These are phyloP conservation scores for Saccostrea glomerata DNA, from an alignment of 1,140 invertebrate species.

Conservation along the genomic window DNA sequence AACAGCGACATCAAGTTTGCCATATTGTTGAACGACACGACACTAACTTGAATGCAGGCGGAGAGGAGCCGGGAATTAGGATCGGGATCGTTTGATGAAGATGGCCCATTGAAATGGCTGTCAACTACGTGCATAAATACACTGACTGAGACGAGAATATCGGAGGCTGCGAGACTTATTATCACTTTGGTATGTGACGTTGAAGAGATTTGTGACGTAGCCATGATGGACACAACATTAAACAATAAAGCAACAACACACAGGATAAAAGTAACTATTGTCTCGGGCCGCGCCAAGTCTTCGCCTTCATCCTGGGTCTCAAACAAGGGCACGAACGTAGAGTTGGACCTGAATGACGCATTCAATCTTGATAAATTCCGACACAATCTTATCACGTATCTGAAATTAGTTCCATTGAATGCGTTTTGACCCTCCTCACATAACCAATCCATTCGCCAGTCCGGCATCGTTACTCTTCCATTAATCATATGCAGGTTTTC, in stretches of 20 bases:
- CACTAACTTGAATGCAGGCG: slow-evolving; percentile 59
- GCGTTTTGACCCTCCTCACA: neutral
- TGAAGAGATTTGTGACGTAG: slow-evolving; percentile 59
- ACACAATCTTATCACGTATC: neutral
- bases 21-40: slow-evolving; percentile 62
- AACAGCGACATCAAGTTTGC: slow-evolving; percentile 81
- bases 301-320: neutral
- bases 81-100: slow-evolving; percentile 17
- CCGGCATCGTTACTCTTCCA: neutral
- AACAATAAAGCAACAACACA: slow-evolving; percentile 58
- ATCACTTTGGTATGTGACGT: slow-evolving; percentile 69
- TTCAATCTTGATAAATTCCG: neutral
- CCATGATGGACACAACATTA: slow-evolving; percentile 63
- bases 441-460: neutral
- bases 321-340: neutral
- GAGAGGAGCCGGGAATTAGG: slow-evolving; percentile 47
- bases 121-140: slow-evolving; percentile 63
- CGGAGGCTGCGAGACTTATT: slow-evolving; percentile 66
- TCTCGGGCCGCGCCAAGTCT: slow-evolving; percentile 49
- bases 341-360: neutral
- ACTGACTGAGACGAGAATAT: slow-evolving; percentile 66
- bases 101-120: slow-evolving; percentile 54
- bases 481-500: neutral
- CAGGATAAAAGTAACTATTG: slow-evolving; percentile 58
- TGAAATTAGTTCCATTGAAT: neutral